A percentile compares a stretch with the other conserved stretches of the same genome.
These are phyloP conservation scores for Oxyscelio sp. DNA, from an alignment of 2,888 invertebrate species.

Conservation along the genomic window DNA sequence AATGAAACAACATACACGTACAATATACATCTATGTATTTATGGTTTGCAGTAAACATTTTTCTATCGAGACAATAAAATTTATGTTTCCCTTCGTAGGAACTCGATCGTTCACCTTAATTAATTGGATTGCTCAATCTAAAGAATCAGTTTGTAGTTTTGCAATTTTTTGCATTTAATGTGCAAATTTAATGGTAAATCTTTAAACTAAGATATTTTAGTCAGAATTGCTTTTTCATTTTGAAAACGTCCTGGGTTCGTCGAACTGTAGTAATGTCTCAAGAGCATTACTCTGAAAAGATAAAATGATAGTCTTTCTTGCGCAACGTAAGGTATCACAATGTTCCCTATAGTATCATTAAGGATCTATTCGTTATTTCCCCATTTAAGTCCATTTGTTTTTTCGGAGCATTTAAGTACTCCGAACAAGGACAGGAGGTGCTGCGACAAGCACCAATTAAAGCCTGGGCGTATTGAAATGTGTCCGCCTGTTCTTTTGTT, in stretches of 20 bases:
- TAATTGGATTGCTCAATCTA: no score
- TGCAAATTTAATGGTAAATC: no score
- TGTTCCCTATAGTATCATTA: constrained; percentile 48
- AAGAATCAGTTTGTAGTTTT: no score
- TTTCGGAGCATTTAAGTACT: neutral
- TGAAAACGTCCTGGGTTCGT: neutral
- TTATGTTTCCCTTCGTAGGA: no score
- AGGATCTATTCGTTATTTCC: constrained; percentile 41
- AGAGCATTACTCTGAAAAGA: neutral
- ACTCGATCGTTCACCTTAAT: no score
- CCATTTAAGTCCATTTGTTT: constrained; percentile 45
- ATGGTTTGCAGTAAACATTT: no score
- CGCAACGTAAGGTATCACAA: constrained; percentile 8
- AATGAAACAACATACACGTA: no score
- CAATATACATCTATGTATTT: no score
- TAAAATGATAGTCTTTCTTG: constrained; percentile 7
- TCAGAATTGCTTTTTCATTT: neutral
- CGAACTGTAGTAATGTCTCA: neutral
- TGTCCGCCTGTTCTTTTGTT: constrained; percentile 22
- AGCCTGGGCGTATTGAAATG: constrained; percentile 9
- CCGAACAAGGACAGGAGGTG: no score
- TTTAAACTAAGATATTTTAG: no score
- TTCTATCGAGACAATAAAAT: no score
- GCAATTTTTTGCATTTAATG: no score
- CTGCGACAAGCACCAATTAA: constrained; percentile 28